These are phyloP conservation scores for Leucophenga montana DNA, from an alignment of 2,888 invertebrate species.

Conservation along the genomic window DNA sequence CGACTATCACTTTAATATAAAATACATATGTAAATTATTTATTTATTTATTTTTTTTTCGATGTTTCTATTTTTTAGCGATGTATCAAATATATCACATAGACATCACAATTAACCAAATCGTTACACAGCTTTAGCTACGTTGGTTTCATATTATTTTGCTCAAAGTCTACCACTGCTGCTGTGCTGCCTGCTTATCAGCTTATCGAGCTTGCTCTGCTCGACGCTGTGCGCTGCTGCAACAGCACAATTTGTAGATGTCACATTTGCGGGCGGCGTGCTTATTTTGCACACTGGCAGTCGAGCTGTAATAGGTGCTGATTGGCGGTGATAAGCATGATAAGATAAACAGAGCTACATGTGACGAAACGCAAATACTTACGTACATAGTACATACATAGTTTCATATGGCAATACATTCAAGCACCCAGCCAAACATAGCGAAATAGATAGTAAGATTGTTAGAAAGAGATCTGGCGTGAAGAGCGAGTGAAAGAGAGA, in stretches of 20 bases:
- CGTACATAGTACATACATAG: neutral
- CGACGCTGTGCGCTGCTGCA: too few relatives aligned
- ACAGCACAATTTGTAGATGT: too few relatives aligned
- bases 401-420: neutral
- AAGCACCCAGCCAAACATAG: neutral
- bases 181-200: neutral
- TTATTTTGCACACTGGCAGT: neutral
- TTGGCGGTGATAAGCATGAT: constrained; percentile 28
- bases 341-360: constrained; percentile 40
- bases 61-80: neutral
- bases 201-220: neutral
- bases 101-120: neutral
- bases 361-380: constrained; percentile 32
- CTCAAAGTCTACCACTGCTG: neutral
- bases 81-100: neutral
- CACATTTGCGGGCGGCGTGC: neutral
- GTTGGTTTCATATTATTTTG: neutral
- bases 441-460: neutral
- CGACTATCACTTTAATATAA: too few relatives aligned
- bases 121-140: neutral
- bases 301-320: neutral
- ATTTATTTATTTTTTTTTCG: neutral
- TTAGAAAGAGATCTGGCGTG: neutral
- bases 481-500: neutral
- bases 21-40: neutral